Evolutionary conservation across 2,888 invertebrate species (phyloP), one percentile per base, ranked within the genome.

Genomic region (Ochlodes sylvanus): DNA sequence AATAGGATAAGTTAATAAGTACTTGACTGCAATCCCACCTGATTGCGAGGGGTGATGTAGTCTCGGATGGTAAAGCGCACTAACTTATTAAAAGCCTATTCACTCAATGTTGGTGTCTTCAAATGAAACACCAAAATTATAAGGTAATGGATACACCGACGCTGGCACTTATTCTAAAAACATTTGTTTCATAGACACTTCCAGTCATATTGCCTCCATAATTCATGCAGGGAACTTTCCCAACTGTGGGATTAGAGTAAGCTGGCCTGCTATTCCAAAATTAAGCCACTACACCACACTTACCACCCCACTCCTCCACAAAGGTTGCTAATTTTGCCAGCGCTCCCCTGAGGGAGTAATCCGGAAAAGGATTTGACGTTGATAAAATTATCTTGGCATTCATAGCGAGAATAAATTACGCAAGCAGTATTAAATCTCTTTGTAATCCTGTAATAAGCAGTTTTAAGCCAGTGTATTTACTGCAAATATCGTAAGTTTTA

Each of bases 331-430:
- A 50, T 50, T 38, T 50, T 10, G 6, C 50, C 50, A 19, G 19
- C 19, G 17, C 50, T 50, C 50, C 50, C 50, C 50, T 50, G 50
- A 50, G 50, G 12, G 19, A 50, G 50, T 50, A 50, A 50, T 19
- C 50, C 50, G 50, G 50, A 50, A 50, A 50, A 19, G 50, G 50
- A 50, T 50, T 50, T 50, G 50, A 50, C 50, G 19, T 50, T 50
- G 50, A 50, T 50, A 50, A 50, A 50, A 50, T 50, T 50, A 50
- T 50, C 50, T 50, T 50, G 50, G 50, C 50, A 50, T 50, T 50
- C 50, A 50, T 50, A 50, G 50, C 19, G 50, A 19, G 19, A 50
- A 50, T 50, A 42, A 42, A 42, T 47, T 47, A 15, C 44, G 17
- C 44, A 47, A 17, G 15, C 44, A 47, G 44, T 47, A 17, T 50